Base-by-base conservation (phyloP, 2,797 vertebrate species). In the Nothura maculosa region DNA sequence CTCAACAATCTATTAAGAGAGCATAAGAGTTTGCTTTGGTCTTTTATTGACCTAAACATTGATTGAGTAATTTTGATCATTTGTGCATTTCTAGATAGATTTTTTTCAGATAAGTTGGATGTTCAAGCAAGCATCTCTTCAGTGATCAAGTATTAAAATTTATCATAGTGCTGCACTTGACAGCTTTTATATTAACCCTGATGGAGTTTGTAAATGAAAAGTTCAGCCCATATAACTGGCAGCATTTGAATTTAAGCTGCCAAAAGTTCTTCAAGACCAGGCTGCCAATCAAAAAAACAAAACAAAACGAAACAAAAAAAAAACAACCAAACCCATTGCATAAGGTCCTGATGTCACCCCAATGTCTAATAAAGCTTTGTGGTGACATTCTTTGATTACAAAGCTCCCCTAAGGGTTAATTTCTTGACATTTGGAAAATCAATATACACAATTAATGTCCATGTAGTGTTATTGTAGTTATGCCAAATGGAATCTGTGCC, bases 351-450 rank as follows among this genome's bases (percentile, higher is more conserved):
- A 95, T 91, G 93, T 83, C 92, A 91, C 57, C 91, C 55, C 70
- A 61, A 47, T 72, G 67, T n/a, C 72, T 88, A 94, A 92, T 91
- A 93, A 91, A 94, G 80, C 70, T 86, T 22, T 80, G 75, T 77
- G 92, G 64, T 68, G 91, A 95, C 95, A 91, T 94, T 38, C 57
- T 90, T 81, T 80, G 61, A 94, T 84, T 92, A 88, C 87, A 92
- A 87, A 91, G 47, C 27, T 60, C 79, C 79, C 72, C 48, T 36
- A 70, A n/a, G 52, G 17, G 52, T 55, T n/a, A 55, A 55, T n/a
- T 55, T 30, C 28, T 55, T 55, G 52, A 90, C 88, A 95, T 6
- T 72, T 94, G 80, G 92, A 94, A 78, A 95, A 61, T 90, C 87
- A 94, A 84, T 85, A 89, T 45, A 93, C 74, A 68, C 94, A 95